phyloP scores from a whole-genome alignment of 1,140 invertebrate species.

The Drosophila yakuba region DNA sequence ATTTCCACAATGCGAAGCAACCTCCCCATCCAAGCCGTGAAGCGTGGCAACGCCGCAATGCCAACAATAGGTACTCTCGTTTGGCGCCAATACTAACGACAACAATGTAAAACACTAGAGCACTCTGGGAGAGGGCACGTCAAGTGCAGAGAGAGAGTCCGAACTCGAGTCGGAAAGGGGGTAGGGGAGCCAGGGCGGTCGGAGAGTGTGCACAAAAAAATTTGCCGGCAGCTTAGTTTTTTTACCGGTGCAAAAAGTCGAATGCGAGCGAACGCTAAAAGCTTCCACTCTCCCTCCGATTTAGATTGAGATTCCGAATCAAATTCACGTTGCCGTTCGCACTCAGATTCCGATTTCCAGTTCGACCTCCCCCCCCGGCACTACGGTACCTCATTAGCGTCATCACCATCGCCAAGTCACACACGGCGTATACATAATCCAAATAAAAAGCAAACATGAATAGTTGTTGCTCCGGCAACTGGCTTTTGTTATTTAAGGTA shows the following conservation, averaged over 20 bases:
- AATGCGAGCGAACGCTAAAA: constrained; percentile 57
- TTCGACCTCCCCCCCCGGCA: constrained; percentile 4
- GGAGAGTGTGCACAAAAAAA: constrained; percentile 39
- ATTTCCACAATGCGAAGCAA: constrained; percentile 4
- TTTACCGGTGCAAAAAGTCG: constrained; percentile 67
- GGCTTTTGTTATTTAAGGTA: constrained; percentile 38
- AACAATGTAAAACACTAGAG: constrained; percentile 48
- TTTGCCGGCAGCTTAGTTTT: constrained; percentile 78
- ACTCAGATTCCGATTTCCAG: constrained; percentile 13
- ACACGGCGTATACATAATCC: constrained; percentile 38
- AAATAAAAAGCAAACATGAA: constrained; percentile 61
- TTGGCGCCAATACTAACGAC: constrained; percentile 70
- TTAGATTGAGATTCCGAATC: constrained; percentile 7
- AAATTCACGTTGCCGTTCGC: constrained; percentile 3
- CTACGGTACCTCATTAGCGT: constrained; percentile 23
- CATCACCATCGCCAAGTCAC: constrained; percentile 31
- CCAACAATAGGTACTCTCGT: constrained; percentile 48
- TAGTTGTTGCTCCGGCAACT: constrained; percentile 45
- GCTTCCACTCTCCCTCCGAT: constrained; percentile 32
- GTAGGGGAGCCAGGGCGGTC: background rate
- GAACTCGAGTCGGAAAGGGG: background rate
- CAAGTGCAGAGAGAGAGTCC: constrained; percentile 27
- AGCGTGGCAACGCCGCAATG: constrained; percentile 58
- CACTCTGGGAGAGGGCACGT: constrained; percentile 11
- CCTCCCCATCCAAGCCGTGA: constrained; percentile 28